phyloP scores from a whole-genome alignment of 2,888 invertebrate genomes.

The Cryptocephalus moraei region DNA sequence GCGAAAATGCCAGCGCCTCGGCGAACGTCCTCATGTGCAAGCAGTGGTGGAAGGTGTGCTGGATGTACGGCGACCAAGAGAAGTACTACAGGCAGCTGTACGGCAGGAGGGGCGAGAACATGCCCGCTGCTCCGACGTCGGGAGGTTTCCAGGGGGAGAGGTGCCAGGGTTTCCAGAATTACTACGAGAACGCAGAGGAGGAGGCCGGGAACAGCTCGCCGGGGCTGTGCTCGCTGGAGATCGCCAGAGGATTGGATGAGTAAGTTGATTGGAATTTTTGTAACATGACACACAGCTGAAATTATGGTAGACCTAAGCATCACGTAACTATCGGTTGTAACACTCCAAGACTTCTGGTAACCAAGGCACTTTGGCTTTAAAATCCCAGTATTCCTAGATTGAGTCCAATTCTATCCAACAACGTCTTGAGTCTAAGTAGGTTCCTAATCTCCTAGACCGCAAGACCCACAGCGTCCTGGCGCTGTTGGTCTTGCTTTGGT shows the following conservation, averaged over 20 bases:
- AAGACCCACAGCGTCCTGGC: no score
- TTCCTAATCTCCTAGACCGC: no score
- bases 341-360: no score
- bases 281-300: background rate
- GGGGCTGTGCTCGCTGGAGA: constrained; percentile 23
- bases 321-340: no score
- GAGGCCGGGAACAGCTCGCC: constrained; percentile 17
- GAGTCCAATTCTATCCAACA: no score
- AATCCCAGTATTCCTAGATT: no score
- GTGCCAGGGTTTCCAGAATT: constrained; percentile 5
- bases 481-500: no score
- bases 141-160: background rate
- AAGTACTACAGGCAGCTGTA: constrained; percentile 77
- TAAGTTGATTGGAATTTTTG: constrained; percentile 21
- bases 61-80: constrained; percentile 78
- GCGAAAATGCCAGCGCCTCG: constrained; percentile 36
- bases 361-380: no score
- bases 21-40: constrained; percentile 73
- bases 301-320: no score
- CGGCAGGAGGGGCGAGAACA: constrained; percentile 35
- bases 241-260: constrained; percentile 26
- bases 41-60: constrained; percentile 86
- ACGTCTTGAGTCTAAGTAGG: no score
- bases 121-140: background rate
- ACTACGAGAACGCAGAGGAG: constrained; percentile 19